phyloP scores from a whole-genome alignment of 2,113 vertebrate species.

The Ploceus nigricollis region DNA sequence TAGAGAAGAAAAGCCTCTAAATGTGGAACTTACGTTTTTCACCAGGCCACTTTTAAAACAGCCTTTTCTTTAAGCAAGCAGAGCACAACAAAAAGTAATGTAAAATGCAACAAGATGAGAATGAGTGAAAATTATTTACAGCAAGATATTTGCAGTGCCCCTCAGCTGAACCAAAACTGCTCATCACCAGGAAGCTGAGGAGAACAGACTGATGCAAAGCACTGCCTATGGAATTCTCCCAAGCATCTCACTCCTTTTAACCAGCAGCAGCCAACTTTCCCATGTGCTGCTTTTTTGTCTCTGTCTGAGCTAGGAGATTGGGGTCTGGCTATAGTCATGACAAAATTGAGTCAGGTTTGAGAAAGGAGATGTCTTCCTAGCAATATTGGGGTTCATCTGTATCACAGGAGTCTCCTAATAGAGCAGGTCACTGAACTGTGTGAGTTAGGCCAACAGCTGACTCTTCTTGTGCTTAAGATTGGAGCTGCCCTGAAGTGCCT shows the following conservation, averaged over 20 bases:
- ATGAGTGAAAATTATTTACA: background rate
- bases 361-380: background rate
- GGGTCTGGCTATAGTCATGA: background rate
- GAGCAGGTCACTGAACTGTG: background rate
- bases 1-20: background rate
- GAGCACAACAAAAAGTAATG: background rate
- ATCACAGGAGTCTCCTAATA: background rate
- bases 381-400: background rate
- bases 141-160: background rate
- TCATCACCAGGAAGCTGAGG: rapidly evolving
- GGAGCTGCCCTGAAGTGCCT: background rate
- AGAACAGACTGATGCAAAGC: background rate
- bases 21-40: background rate
- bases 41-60: background rate
- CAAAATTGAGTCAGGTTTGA: background rate
- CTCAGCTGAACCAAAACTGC: background rate
- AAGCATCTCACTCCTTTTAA: background rate
- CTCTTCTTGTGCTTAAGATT: background rate
- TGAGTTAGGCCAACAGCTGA: background rate
- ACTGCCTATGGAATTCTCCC: background rate
- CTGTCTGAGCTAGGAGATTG: background rate
- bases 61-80: background rate
- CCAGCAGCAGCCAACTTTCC: background rate
- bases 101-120: background rate
- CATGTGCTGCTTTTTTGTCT: background rate